A percentile compares a stretch with the other conserved stretches of the same genome.
phyloP scores from a whole-genome alignment of 1,140 invertebrate genomes.

The Eufriesea mexicana region DNA sequence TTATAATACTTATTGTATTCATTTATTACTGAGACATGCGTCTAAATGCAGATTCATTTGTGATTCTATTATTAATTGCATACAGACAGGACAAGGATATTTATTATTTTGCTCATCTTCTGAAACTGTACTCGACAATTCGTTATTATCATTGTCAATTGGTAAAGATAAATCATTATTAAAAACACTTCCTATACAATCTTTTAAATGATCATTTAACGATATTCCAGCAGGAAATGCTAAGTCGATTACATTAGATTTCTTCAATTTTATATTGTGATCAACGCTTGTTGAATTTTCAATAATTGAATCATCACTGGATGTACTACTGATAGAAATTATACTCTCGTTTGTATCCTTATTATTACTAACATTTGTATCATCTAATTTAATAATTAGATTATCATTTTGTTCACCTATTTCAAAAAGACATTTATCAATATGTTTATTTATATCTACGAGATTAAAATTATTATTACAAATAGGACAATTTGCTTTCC shows the following conservation, averaged over 20 bases:
- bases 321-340: constrained; percentile 53
- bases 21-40: constrained; percentile 65
- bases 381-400: constrained; percentile 43
- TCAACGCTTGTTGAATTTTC: neutral
- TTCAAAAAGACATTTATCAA: constrained; percentile 82
- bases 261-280: neutral
- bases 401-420: constrained; percentile 5
- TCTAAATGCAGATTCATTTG: constrained; percentile 79
- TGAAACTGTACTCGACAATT: neutral
- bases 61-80: constrained; percentile 67
- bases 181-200: constrained; percentile 82
- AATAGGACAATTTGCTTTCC: constrained; percentile 81
- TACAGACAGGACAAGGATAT: constrained; percentile 79
- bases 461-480: constrained; percentile 79
- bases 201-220: constrained; percentile 86
- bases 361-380: constrained; percentile 33
- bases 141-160: neutral
- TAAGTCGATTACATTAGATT: constrained; percentile 39
- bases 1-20: neutral
- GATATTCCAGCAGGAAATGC: constrained; percentile 76
- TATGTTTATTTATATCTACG: constrained; percentile 82
- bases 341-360: constrained; percentile 38
- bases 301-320: constrained; percentile 39
- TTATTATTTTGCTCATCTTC: constrained; percentile 38
- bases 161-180: constrained; percentile 63